phyloP scores from a whole-genome alignment of 2,888 invertebrate species.

The Microchrysa polita region DNA sequence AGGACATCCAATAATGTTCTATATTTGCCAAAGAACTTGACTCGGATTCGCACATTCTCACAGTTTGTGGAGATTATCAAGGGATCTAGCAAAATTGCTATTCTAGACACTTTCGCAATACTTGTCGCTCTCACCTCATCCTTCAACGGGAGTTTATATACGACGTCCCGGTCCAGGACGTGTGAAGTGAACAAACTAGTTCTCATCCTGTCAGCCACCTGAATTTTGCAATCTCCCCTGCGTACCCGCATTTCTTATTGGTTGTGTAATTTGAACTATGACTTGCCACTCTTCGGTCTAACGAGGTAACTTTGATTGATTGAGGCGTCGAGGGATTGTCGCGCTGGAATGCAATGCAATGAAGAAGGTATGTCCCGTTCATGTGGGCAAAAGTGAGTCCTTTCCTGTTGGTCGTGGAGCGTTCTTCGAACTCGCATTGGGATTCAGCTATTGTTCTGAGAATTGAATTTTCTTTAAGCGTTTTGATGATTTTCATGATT shows the following conservation, averaged over 20 bases:
- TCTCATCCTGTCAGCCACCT: too few species aligned
- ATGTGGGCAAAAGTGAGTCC: neutral
- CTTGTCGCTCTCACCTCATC: constrained; percentile 16
- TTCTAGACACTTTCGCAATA: constrained; percentile 28
- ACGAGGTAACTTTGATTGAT: constrained; percentile 43
- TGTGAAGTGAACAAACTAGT: neutral
- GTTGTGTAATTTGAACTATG: constrained; percentile 38
- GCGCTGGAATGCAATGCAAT: neutral
- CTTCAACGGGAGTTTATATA: neutral
- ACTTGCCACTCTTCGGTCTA: constrained; percentile 32
- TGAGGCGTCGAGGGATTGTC: constrained; percentile 31
- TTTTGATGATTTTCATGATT: constrained; percentile 35
- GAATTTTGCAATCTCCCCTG: neutral
- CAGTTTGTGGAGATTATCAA: constrained; percentile 7
- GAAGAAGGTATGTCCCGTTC: neutral
- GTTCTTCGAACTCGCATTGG: constrained; percentile 12
- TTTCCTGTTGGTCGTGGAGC: too few species aligned
- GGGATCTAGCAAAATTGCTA: constrained; percentile 30
- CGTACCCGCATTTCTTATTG: neutral
- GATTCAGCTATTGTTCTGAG: constrained; percentile 40
- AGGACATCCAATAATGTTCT: too few species aligned
- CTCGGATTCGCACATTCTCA: too few species aligned
- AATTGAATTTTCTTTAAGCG: constrained; percentile 39
- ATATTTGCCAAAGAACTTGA: too few species aligned
- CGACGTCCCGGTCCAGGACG: neutral